These are phyloP conservation scores for Limanda limanda DNA, from an alignment of 2,113 vertebrate species.

Conservation along the genomic window DNA sequence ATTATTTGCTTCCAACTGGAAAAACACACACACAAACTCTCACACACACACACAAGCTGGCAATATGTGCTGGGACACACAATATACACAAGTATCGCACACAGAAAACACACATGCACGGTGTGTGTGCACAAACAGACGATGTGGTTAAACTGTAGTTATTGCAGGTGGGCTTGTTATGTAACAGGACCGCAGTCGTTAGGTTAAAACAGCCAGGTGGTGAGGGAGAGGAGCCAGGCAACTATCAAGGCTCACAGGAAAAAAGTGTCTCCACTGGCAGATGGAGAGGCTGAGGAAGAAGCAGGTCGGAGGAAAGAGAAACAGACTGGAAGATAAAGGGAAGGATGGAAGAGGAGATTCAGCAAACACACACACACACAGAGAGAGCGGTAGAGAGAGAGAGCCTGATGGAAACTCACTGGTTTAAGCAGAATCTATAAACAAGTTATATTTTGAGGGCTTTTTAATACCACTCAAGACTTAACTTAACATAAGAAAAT, in stretches of 20 bases:
- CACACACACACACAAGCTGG: constrained; percentile 5
- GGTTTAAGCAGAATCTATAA: constrained; percentile 4
- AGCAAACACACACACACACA: constrained; percentile 20
- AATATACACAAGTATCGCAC: constrained; percentile 5
- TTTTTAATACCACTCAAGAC: not conserved
- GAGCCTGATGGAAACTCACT: constrained; percentile 9
- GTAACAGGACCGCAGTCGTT: constrained; percentile 68
- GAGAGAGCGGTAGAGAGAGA: not conserved
- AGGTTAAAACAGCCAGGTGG: constrained; percentile 68
- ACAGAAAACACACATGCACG: not conserved
- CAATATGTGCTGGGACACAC: not conserved
- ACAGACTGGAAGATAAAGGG: constrained; percentile 42
- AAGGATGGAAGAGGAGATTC: constrained; percentile 1
- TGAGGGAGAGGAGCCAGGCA: constrained; percentile 50
- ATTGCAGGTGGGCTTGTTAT: constrained; percentile 60
- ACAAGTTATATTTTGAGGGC: too few relatives aligned
- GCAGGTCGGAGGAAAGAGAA: constrained; percentile 41
- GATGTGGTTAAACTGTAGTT: constrained; percentile 35
- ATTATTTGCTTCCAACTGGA: constrained; percentile 50
- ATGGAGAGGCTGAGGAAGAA: constrained; percentile 52
- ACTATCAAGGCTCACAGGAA: constrained; percentile 60
- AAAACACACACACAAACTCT: constrained; percentile 37
- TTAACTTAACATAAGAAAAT: not conserved
- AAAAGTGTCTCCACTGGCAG: constrained; percentile 57
- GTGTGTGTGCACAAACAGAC: not conserved